phyloP scores from a whole-genome alignment of 2,888 invertebrate genomes.

The Herminia tarsipennalis region DNA sequence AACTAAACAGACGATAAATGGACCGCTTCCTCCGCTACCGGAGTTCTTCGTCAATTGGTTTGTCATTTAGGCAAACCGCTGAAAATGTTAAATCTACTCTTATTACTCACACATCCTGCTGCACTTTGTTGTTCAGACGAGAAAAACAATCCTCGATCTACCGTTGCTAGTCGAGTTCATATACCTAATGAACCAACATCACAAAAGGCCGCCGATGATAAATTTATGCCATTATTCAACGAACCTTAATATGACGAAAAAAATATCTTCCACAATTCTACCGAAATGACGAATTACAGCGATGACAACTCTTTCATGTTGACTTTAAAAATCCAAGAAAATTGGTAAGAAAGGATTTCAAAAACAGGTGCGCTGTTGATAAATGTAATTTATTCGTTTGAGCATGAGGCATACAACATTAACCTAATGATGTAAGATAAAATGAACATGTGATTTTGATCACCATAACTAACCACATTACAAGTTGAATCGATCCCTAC shows the following conservation, averaged over 20 bases:
- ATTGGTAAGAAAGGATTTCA: background rate
- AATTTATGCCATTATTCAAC: constrained; percentile 32
- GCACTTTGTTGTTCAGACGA: constrained; percentile 47
- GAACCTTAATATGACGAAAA: constrained; percentile 18
- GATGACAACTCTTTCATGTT: constrained; percentile 26
- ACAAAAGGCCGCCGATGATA: constrained; percentile 34
- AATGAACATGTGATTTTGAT: constrained; percentile 81
- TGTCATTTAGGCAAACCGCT: constrained; percentile 54
- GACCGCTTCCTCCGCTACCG: constrained; percentile 20
- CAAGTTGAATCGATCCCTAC: constrained; percentile 69
- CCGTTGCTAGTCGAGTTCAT: constrained; percentile 37
- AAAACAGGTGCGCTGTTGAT: too few relatives aligned
- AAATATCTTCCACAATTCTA: too few relatives aligned
- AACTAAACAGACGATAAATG: constrained; percentile 19
- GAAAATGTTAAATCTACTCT: constrained; percentile 72
- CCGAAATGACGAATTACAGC: too few relatives aligned
- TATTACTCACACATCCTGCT: constrained; percentile 73
- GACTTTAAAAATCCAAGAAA: too few relatives aligned
- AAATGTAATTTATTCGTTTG: constrained; percentile 28
- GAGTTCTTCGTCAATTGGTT: constrained; percentile 52
- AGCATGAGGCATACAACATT: constrained; percentile 36
- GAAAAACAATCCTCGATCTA: constrained; percentile 37
- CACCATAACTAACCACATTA: constrained; percentile 82
- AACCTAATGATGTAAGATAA: constrained; percentile 55
- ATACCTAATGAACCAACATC: constrained; percentile 56